phyloP scores from a whole-genome alignment of 2,113 vertebrate genomes.

The Podarcis raffonei region DNA sequence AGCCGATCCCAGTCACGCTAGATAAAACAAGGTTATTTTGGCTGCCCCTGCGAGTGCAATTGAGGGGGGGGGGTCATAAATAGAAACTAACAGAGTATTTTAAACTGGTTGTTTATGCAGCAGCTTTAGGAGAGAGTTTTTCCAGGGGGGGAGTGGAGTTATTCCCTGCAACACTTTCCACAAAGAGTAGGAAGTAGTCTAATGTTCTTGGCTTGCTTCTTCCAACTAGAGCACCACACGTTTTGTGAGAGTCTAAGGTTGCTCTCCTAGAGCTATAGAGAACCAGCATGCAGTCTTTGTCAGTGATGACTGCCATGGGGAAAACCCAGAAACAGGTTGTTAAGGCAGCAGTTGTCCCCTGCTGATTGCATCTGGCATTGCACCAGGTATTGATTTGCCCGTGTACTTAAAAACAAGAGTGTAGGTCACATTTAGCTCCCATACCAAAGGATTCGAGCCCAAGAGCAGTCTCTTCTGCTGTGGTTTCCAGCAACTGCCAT shows the following conservation, averaged over 20 bases:
- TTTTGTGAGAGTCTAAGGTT: neutral
- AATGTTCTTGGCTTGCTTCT: neutral
- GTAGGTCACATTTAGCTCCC: no score
- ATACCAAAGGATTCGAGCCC: no score
- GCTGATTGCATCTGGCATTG: neutral
- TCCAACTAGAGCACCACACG: neutral
- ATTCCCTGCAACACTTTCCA: no score
- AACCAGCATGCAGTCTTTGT: no score
- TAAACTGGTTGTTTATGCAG: constrained; percentile 44
- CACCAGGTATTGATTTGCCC: neutral
- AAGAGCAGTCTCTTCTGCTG: no score
- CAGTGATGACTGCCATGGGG: neutral
- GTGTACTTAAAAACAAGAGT: no score
- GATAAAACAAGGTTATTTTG: constrained; percentile 32
- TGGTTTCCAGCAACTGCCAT: no score
- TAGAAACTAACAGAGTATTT: constrained; percentile 62
- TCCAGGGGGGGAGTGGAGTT: neutral
- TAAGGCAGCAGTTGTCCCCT: neutral
- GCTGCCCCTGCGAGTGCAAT: constrained; percentile 31
- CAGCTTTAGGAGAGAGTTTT: neutral
- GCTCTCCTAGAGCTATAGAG: neutral
- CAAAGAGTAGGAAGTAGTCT: neutral
- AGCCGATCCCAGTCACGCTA: constrained; percentile 32
- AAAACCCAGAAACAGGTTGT: neutral
- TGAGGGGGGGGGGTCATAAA: constrained; percentile 43